These are phyloP conservation scores for Nephrotoma appendiculata DNA, from an alignment of 2,888 invertebrate genomes.

Conservation along the genomic window DNA sequence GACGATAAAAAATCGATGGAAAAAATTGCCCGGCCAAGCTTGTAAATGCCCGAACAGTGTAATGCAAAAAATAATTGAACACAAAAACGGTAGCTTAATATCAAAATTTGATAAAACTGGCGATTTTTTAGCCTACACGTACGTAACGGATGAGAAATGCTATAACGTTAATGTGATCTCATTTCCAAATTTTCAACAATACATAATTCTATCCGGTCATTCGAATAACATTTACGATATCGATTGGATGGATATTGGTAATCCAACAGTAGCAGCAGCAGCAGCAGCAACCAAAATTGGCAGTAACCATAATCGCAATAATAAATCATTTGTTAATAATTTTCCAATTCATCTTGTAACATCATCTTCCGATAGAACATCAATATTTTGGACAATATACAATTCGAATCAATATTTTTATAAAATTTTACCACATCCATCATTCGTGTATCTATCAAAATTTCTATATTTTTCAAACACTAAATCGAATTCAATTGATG, in stretches of 20 bases:
- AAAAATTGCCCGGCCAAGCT: not conserved
- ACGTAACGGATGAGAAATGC: not conserved
- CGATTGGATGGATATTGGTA: not conserved
- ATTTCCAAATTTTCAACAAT: not conserved
- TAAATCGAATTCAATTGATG: not conserved
- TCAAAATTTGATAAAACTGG: not conserved
- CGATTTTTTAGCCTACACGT: not conserved
- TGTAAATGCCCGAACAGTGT: not conserved
- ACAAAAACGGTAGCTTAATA: not conserved
- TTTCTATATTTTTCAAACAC: not conserved
- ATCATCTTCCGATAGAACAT: slow-evolving; percentile 2
- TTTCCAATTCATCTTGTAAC: not conserved
- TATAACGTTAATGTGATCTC: not conserved
- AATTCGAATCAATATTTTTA: not conserved
- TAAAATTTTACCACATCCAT: slow-evolving; percentile 3
- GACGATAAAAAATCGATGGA: not conserved
- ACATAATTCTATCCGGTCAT: not conserved
- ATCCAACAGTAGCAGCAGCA: not conserved
- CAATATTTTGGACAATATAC: slow-evolving; percentile 2
- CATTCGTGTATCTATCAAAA: not conserved
- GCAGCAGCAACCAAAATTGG: not conserved
- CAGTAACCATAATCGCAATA: not conserved
- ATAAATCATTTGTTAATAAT: not conserved
- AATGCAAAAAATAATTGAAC: not conserved
- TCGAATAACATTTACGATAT: not conserved